Percentiles rank a stretch among this genome's conserved stretches.
These are phyloP conservation scores for Alces alces DNA, from an alignment of 2,113 vertebrate species.

Conservation along the genomic window DNA sequence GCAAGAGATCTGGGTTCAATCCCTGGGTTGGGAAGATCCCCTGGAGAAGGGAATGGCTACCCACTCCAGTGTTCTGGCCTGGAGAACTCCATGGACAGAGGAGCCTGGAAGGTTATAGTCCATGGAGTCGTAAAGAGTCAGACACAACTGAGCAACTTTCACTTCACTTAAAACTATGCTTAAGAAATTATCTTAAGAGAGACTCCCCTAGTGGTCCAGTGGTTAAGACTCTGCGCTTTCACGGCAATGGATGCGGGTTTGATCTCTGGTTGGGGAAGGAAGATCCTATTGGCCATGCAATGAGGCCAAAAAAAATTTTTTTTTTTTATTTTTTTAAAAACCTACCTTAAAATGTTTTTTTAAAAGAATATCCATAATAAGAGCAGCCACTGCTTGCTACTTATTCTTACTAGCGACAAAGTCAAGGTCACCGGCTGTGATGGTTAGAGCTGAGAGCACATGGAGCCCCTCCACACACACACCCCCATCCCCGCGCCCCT, in stretches of 20 bases:
- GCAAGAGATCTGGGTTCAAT: background rate
- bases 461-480: background rate
- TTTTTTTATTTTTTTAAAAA: background rate
- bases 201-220: background rate
- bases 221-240: background rate
- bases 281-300: background rate
- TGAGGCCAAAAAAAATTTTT: background rate
- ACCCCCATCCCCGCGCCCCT: too few relatives aligned
- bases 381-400: background rate
- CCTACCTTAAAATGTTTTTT: background rate
- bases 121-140: accelerated
- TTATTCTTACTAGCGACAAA: background rate
- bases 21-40: background rate
- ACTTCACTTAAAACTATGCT: background rate
- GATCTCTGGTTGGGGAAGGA: background rate
- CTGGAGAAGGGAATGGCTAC: background rate
- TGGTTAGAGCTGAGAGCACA: background rate
- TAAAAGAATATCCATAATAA: background rate
- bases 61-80: background rate
- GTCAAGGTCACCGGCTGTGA: background rate
- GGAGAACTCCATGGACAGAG: background rate
- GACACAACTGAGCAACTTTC: background rate
- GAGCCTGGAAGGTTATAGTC: background rate
- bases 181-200: background rate
- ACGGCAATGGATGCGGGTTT: background rate